Conservation (phyloP, 2,113 vertebrate species). For the Eubucco bourcierii region DNA sequence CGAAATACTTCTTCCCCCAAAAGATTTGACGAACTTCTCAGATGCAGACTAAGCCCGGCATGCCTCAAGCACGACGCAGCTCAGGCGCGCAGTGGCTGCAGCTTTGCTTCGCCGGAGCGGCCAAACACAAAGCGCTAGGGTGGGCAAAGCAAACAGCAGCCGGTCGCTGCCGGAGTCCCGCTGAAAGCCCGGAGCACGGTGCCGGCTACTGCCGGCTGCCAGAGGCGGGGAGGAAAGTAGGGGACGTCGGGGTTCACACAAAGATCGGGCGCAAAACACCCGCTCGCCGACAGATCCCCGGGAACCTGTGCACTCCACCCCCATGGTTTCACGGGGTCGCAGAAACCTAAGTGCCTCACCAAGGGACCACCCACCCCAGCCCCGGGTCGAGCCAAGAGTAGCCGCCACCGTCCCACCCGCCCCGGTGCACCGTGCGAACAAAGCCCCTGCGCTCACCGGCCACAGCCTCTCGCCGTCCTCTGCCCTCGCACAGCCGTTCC, state of each 20-base stretch:
- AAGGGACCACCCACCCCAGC: background rate
- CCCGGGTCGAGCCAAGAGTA: background rate
- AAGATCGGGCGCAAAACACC: background rate
- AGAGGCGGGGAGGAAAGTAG: background rate
- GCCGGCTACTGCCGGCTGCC: background rate
- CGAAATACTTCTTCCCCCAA: background rate
- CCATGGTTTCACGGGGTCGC: background rate
- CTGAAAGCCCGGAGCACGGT: background rate
- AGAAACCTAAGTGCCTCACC: background rate
- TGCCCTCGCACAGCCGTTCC: background rate
- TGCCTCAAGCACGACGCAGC: background rate
- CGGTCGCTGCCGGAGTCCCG: background rate
- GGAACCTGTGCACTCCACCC: too few relatives aligned
- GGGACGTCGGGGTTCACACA: background rate
- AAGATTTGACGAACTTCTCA: rapidly evolving
- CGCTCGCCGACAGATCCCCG: background rate
- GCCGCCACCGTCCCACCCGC: background rate
- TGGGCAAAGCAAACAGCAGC: background rate
- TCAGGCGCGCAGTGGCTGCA: background rate
- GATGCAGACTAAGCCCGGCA: background rate
- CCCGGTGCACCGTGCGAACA: background rate
- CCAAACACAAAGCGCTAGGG: background rate
- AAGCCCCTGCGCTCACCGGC: slow-evolving; percentile 27
- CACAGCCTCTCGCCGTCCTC: background rate
- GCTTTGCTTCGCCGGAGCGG: background rate